Evolutionary conservation across 2,797 vertebrate genomes (phyloP), one percentile per base, ranked within the genome.

Genomic region (Melanotaenia pygmaea): DNA sequence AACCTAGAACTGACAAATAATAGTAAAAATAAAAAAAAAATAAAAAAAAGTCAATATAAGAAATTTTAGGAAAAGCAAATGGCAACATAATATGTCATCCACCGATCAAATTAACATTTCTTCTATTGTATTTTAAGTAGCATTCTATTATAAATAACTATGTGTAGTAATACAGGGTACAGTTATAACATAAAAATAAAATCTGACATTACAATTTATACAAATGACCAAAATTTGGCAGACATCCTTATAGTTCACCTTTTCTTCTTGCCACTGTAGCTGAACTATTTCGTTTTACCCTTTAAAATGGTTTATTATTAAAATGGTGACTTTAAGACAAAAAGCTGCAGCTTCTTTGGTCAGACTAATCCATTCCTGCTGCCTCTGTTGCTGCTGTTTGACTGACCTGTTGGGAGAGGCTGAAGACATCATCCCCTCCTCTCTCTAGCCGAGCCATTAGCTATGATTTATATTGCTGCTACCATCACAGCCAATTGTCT

Each of bases 401-500:
- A 81, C 79, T 77, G 83, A 91, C 86, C 84, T 84, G 82, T 72
- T 76, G 79, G 75, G 67, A 82, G 74, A 82, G 69, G 75, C 83
- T 84, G 71, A 86, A 56, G 61, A 77, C 77, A 70, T 34, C 67
- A 11, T 38, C 59, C 34, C 38, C 72, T 38, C 58, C 72, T 77
- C 71, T 70, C 80, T 47, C 68, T 72, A 76, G 80, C 77, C 71
- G 51, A 88, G 85, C 87, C 88, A 92, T 93, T 93, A 92, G 79
- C 86, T 72, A 83, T 91, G 88, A 91, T 84, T 91, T 89, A 91
- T 90, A 85, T 82, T 77, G 85, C 86, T 86, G 88, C 89, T 85
- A 91, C 90, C 86, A 92, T 94, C 92, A 86, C 85, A 84, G 88
- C 89, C 91, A 92, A 91, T 94, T 92, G 90, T 89, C 89, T 91